Evolutionary conservation across 2,797 vertebrate genomes (phyloP), one percentile per base, ranked within the genome.

Genomic region (Simalia tracyae): DNA sequence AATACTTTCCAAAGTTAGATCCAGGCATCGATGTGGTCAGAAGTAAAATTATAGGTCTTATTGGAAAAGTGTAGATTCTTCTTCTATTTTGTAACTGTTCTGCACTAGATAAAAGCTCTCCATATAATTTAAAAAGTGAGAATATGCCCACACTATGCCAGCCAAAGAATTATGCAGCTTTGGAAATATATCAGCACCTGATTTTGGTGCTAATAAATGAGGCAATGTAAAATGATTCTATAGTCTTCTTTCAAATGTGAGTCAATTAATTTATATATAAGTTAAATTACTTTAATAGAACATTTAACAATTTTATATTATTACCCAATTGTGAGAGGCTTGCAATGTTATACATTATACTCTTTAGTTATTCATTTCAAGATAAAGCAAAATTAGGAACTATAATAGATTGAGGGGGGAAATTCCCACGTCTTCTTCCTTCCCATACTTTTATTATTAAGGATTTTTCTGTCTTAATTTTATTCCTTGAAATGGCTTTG

Each of bases 41-140:
- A 94, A 90, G 22, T 36, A 64, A 59, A 92, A 92, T 92, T 93
- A 84, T 1, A 36, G 50, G 57, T 93, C 84, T 3, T n/a, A 50
- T 84, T 88, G 56, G 8, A 93, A 91, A 89, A 4, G 88, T 92
- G 90, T 96, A 94, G 87, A 92, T 94, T 94, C 6, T 93, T 95
- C 93, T 89, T 89, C 95, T 94, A 46, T 81, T 93, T 59, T 28
- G 95, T 91, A 95, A 90, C 46, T 95, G 94, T 95, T 91, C 72
- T 54, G 14, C 84, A 60, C 17, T 95, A 93, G 96, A 96, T 36
- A 54, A 92, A 92, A 95, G 64, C 46, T 94, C 84, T 97, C 92
- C 93, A 76, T 95, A 94, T 96, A 97, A 97, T 97, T 81, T 97
- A 97, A 96, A 93, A 97, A 98, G 96, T 97, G 96, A 97, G 94